These are phyloP conservation scores for Notarius quadriscutis DNA, from an alignment of 2,113 vertebrate genomes.

Conservation along the genomic window DNA sequence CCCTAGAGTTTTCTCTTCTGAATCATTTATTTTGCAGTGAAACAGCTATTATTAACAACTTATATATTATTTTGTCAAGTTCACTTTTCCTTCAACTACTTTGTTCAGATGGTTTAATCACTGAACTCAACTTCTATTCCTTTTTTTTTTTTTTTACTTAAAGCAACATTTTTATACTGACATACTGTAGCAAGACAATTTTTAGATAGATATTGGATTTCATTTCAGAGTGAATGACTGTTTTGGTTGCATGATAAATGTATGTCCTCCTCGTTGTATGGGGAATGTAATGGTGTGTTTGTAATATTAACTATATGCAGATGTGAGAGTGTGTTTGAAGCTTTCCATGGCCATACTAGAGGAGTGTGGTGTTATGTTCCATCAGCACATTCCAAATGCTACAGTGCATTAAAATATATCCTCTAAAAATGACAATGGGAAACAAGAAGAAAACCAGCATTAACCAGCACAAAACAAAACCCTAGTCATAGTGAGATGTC, in stretches of 20 bases:
- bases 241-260: slow-evolving; percentile 53
- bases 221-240: slow-evolving; percentile 40
- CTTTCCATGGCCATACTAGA: slow-evolving; percentile 52
- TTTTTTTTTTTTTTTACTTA: neutral
- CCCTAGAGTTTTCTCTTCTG: neutral
- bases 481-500: neutral
- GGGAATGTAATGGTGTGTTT: slow-evolving; percentile 46
- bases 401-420: slow-evolving; percentile 46
- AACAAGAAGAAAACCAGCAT: neutral
- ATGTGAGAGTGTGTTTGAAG: slow-evolving; percentile 61
- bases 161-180: neutral
- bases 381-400: slow-evolving; percentile 61
- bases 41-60: neutral
- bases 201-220: slow-evolving; percentile 20
- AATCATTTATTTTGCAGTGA: slow-evolving; percentile 1
- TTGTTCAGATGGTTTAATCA: slow-evolving; percentile 2
- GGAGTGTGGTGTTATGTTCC: slow-evolving; percentile 61
- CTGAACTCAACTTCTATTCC: neutral
- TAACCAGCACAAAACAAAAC: neutral
- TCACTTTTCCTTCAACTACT: neutral
- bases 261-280: slow-evolving; percentile 41
- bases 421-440: slow-evolving; percentile 14
- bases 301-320: slow-evolving; percentile 52
- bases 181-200: neutral
- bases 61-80: neutral